These are phyloP conservation scores for Cremastobaeus sp. DNA, from an alignment of 2,888 invertebrate genomes.

Conservation along the genomic window DNA sequence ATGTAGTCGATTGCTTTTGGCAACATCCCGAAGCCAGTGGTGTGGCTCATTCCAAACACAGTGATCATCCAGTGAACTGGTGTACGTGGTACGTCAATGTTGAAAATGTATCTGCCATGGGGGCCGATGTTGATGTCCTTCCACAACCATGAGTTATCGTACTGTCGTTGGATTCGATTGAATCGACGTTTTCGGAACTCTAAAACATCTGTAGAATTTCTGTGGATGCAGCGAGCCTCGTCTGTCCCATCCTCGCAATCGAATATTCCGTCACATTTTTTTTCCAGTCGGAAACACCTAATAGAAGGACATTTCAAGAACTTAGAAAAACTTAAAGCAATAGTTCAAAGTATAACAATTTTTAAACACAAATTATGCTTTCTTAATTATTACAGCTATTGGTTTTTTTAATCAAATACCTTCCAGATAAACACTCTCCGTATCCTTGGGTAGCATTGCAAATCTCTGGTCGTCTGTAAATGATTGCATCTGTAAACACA, in stretches of 20 bases:
- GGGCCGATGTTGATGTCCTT: conserved; percentile 95
- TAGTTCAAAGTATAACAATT: background rate
- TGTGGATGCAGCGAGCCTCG: conserved; percentile 86
- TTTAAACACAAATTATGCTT: background rate
- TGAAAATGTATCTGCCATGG: conserved; percentile 92
- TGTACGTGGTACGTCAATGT: conserved; percentile 88
- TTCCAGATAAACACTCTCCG: conserved; percentile 89
- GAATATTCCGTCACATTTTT: conserved; percentile 87
- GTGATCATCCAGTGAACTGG: conserved; percentile 96
- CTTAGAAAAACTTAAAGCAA: background rate
- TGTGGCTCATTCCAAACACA: conserved; percentile 93
- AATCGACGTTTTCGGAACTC: conserved; percentile 90
- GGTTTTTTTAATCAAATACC: conserved; percentile 64
- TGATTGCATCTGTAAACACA: conserved; percentile 92
- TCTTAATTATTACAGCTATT: background rate
- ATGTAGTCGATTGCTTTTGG: conserved; percentile 90
- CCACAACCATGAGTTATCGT: conserved; percentile 98
- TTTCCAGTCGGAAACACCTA: conserved; percentile 86
- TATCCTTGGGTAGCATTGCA: conserved; percentile 88
- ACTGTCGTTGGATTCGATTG: conserved; percentile 92
- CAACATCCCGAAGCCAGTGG: conserved; percentile 92
- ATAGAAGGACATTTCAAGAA: conserved; percentile 7
- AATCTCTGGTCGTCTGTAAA: conserved; percentile 83
- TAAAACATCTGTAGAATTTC: conserved; percentile 84
- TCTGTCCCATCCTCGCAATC: conserved; percentile 94